Base-by-base conservation (phyloP, 2,113 vertebrate species). In the Crocuta crocuta region DNA sequence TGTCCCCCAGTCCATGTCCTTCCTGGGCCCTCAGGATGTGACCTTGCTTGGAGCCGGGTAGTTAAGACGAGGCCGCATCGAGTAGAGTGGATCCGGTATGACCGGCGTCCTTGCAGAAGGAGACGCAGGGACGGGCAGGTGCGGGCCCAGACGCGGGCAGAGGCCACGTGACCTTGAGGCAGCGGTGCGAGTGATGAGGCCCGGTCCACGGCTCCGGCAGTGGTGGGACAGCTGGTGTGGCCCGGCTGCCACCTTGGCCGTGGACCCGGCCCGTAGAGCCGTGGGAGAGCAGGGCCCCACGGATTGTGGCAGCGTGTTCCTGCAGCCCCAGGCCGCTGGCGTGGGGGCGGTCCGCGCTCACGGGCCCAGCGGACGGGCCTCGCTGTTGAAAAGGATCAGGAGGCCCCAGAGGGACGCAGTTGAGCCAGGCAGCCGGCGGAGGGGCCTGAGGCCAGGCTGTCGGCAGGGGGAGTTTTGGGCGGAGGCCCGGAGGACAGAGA, bases 161-260 rank as follows among this genome's bases (percentile, higher is more conserved):
- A 73, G 0, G 8, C 66, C 70, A 17, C 0, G 1, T 26, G 73
- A 28, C 73, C 43, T 0, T 6, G 23, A 9, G 16, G 43, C 39
- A 11, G 5, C 9, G 9, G 53, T 24, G 48, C 19, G 31, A 43
- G 45, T 2, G 12, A 48, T 0, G 0, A 8, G 50, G 33, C 53
- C 6, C 4, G 31, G 4, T 17, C n/a, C 2, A n/a, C 19, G 68
- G 11, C 6, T 0, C 16, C 5, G 50, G 24, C 39, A 0, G 2
- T 3, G 26, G 3, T 0, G 5, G 35, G 31, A 39, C 26, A 10
- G 45, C 11, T 0, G 35, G 10, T 1, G 0, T 1, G 17, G 43
- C 43, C 21, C 28, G 7, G 2, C 24, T 0, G 0, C 15, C 7
- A 5, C 11, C 50, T 45, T 48, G 50, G 16, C 4, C 31, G 55